phyloP scores from a whole-genome alignment of 2,888 invertebrate species.

The Phragmatobia fuliginosa region DNA sequence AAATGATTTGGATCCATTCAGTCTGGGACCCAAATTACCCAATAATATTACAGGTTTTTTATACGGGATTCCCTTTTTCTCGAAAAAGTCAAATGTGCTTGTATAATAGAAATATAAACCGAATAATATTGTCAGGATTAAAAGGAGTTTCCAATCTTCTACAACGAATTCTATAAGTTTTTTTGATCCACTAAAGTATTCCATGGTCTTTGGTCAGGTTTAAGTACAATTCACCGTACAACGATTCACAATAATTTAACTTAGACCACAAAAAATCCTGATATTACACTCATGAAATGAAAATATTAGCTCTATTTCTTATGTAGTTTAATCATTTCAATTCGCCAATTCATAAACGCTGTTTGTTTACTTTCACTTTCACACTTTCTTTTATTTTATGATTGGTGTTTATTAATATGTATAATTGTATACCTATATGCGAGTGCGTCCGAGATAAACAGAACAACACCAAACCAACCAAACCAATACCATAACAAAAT shows the following conservation, averaged over 20 bases:
- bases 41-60: constrained; percentile 80
- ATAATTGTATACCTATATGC: too few relatives aligned
- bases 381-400: not conserved
- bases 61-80: constrained; percentile 76
- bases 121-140: constrained; percentile 66
- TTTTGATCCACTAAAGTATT: constrained; percentile 57
- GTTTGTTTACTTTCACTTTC: not conserved
- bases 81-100: constrained; percentile 78
- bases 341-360: not conserved
- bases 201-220: constrained; percentile 47
- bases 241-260: not conserved
- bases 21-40: constrained; percentile 79
- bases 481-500: too few relatives aligned
- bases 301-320: not conserved
- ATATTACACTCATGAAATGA: not conserved
- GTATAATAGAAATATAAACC: constrained; percentile 77
- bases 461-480: too few relatives aligned
- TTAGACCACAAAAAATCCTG: not conserved
- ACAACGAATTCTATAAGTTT: constrained; percentile 60
- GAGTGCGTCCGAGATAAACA: not conserved
- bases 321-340: not conserved
- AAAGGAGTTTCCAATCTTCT: constrained; percentile 73
- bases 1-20: constrained; percentile 76
- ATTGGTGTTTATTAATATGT: not conserved
- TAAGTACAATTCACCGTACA: not conserved